Conservation (phyloP, 2,797 vertebrate species). For the Steatocranus sp. region DNA sequence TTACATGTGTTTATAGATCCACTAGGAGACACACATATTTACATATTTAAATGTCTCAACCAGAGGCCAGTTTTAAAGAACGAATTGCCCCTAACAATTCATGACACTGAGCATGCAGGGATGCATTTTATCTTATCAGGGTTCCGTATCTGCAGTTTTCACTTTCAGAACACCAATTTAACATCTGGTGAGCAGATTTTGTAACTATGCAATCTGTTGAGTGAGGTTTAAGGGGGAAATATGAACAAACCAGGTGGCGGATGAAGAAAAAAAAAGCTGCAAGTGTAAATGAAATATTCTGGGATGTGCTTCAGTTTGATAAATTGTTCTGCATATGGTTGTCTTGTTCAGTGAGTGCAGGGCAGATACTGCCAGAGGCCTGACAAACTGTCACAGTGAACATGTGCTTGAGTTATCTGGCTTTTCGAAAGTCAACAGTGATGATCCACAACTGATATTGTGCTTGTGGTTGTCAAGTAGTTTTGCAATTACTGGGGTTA, state of each 20-base stretch:
- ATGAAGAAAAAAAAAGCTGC: conserved; percentile 2
- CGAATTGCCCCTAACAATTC: not conserved
- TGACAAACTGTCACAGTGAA: not conserved
- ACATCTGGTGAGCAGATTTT: conserved; percentile 34
- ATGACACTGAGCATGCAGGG: not conserved
- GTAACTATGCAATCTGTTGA: conserved; percentile 1
- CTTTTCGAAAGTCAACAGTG: not conserved
- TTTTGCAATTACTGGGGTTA: not conserved
- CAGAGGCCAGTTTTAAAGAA: not conserved
- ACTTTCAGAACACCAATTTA: not conserved
- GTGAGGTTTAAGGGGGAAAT: not conserved
- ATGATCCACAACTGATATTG: not conserved
- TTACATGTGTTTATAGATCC: not conserved
- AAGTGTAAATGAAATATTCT: conserved; percentile 16
- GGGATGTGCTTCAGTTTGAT: not conserved
- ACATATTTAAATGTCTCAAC: not conserved
- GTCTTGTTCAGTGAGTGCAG: not conserved
- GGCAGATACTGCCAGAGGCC: conserved; percentile 1
- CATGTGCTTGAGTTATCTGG: conserved; percentile 11
- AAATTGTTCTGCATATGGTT: not conserved
- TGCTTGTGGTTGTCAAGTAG: not conserved
- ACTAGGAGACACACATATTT: not conserved
- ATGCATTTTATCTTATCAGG: not conserved
- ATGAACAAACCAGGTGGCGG: conserved; percentile 12
- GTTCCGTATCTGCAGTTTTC: not conserved